A percentile compares a stretch with the other conserved stretches of the same genome.
phyloP scores from a whole-genome alignment of 2,888 invertebrate genomes.

The Caenorhabditis doughertyi region DNA sequence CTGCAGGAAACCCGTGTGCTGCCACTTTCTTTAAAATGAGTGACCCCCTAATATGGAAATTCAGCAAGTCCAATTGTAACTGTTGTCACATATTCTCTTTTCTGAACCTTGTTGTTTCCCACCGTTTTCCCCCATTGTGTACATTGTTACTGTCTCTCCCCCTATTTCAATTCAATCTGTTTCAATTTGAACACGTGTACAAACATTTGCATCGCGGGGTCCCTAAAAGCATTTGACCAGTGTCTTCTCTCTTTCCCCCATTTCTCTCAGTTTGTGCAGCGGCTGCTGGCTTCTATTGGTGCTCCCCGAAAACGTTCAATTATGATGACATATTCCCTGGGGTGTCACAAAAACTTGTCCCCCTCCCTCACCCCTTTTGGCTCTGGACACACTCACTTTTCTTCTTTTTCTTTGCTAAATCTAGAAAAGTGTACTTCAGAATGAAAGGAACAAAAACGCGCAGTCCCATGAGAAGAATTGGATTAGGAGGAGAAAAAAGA shows the following conservation, averaged over 20 bases:
- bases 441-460: not conserved
- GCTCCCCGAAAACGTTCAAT: constrained; percentile 47
- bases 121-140: constrained; percentile 1
- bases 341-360: constrained; percentile 58
- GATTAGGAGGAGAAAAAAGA: too few species aligned
- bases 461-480: constrained; percentile 2
- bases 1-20: too few species aligned
- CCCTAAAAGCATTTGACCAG: constrained; percentile 7
- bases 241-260: not conserved
- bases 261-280: not conserved
- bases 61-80: too few species aligned
- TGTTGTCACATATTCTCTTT: too few species aligned
- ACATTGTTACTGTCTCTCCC: not conserved
- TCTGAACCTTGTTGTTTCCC: not conserved
- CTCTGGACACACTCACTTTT: constrained; percentile 10
- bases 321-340: constrained; percentile 64
- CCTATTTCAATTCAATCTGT: not conserved
- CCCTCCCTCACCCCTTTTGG: not conserved
- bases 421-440: not conserved
- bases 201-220: constrained; percentile 14
- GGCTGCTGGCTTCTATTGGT: not conserved
- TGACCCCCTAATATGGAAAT: too few species aligned
- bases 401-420: not conserved
- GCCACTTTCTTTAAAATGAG: too few species aligned
- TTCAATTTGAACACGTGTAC: constrained; percentile 31